A percentile compares a stretch with the other conserved stretches of the same genome.
Evolutionary conservation across 2,797 vertebrate genomes (phyloP).

Genomic region (Sternotherus odoratus): DNA sequence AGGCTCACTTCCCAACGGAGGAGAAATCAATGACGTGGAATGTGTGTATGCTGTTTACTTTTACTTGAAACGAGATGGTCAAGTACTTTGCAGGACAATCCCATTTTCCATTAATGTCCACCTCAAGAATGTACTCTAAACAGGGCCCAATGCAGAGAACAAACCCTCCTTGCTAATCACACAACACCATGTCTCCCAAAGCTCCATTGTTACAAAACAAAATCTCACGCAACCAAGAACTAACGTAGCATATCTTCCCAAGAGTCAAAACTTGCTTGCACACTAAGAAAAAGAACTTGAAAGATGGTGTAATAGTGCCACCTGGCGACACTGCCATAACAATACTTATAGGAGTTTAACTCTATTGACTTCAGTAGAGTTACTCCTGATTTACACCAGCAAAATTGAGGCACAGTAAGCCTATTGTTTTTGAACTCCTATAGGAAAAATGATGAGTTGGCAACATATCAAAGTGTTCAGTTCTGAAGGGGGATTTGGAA

Average conservation of each 20-base stretch:
- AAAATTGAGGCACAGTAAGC: rapidly evolving
- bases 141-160: background rate
- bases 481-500: slow-evolving; percentile 41
- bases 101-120: background rate
- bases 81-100: background rate
- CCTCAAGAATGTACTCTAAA: background rate
- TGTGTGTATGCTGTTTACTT: background rate
- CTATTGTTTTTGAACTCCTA: background rate
- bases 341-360: rapidly evolving
- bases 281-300: background rate
- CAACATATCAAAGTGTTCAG: slow-evolving; percentile 9
- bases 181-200: background rate
- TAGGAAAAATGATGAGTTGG: slow-evolving; percentile 33
- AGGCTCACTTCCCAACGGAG: background rate
- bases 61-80: background rate
- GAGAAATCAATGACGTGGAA: background rate
- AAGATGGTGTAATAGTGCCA: background rate
- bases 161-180: background rate
- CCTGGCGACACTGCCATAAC: background rate
- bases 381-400: background rate
- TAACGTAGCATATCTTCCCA: background rate
- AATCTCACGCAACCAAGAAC: background rate
- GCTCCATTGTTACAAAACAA: background rate
- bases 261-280: background rate
- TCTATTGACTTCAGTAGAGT: background rate